A percentile compares a stretch with the other conserved stretches of the same genome.
Conservation (phyloP, 1,140 invertebrate genomes). For the Archivesica marissinica region DNA sequence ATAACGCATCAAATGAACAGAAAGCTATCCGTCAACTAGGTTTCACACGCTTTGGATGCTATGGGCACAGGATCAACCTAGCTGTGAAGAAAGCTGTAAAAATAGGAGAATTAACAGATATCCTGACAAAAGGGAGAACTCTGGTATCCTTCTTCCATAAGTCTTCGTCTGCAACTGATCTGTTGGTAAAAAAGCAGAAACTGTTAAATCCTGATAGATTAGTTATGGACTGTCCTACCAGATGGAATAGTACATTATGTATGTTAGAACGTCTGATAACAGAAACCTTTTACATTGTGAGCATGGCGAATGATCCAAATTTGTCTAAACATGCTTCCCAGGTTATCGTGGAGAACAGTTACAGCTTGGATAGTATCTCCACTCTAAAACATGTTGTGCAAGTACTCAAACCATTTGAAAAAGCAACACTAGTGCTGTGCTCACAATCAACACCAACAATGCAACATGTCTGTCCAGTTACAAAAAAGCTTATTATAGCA, state of each 20-base stretch:
- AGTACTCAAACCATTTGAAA: slow-evolving; percentile 44
- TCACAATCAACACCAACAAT: slow-evolving; percentile 35
- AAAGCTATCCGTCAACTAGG: slow-evolving; percentile 35
- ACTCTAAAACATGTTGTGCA: too few species aligned
- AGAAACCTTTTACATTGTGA: slow-evolving; percentile 50
- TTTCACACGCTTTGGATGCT: slow-evolving; percentile 46
- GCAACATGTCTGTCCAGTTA: not conserved
- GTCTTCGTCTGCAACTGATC: slow-evolving; percentile 30
- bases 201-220: slow-evolving; percentile 7
- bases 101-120: not conserved
- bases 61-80: slow-evolving; percentile 52
- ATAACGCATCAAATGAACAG: slow-evolving; percentile 54
- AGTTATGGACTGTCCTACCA: slow-evolving; percentile 36
- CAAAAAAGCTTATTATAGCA: slow-evolving; percentile 7
- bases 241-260: slow-evolving; percentile 32
- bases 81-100: slow-evolving; percentile 33
- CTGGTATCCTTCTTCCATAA: slow-evolving; percentile 54
- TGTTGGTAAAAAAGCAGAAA: slow-evolving; percentile 6
- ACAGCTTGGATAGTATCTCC: too few species aligned
- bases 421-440: slow-evolving; percentile 49
- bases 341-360: slow-evolving; percentile 21
- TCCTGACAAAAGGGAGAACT: slow-evolving; percentile 18
- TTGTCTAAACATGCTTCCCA: slow-evolving; percentile 27
- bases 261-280: slow-evolving; percentile 44
- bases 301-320: slow-evolving; percentile 35